Conservation (phyloP, 2,888 invertebrate genomes). For the Elmis aenea region DNA sequence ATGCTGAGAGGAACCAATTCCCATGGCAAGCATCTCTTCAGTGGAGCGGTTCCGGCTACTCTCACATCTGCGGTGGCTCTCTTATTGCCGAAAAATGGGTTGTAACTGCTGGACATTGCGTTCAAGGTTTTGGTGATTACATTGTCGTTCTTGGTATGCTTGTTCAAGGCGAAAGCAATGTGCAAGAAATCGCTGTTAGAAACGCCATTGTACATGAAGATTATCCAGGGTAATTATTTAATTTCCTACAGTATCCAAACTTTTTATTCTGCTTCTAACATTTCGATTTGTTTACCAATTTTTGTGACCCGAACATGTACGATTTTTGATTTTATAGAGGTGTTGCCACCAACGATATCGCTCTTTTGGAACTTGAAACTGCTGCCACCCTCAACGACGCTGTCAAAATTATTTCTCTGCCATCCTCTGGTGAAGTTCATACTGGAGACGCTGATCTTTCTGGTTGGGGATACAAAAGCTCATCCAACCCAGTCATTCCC, state of each 20-base stretch:
- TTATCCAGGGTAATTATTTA: constrained; percentile 14
- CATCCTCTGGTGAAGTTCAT: constrained; percentile 26
- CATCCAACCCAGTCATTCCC: background rate
- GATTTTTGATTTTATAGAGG: background rate
- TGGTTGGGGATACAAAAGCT: constrained; percentile 46
- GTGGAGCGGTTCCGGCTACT: too few relatives aligned
- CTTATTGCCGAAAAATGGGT: constrained; percentile 34
- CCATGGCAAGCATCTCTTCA: constrained; percentile 42
- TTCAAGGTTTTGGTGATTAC: constrained; percentile 30
- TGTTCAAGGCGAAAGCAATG: constrained; percentile 1
- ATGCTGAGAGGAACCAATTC: constrained; percentile 33
- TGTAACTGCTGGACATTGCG: constrained; percentile 42
- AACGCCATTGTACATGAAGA: constrained; percentile 15
- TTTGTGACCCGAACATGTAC: too few relatives aligned
- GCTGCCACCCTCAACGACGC: constrained; percentile 33
- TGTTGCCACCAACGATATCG: constrained; percentile 47
- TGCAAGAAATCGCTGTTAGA: constrained; percentile 12
- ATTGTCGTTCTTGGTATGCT: constrained; percentile 16
- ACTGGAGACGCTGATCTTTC: constrained; percentile 37
- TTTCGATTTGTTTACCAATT: too few relatives aligned
- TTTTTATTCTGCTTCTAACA: too few relatives aligned
- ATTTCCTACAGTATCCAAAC: too few relatives aligned
- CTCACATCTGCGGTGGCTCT: constrained; percentile 43
- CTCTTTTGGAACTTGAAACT: constrained; percentile 42
- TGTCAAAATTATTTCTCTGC: constrained; percentile 40